Percentiles rank a stretch among this genome's conserved stretches.
phyloP scores from a whole-genome alignment of 2,113 vertebrate genomes.

The Urocolius indicus region DNA sequence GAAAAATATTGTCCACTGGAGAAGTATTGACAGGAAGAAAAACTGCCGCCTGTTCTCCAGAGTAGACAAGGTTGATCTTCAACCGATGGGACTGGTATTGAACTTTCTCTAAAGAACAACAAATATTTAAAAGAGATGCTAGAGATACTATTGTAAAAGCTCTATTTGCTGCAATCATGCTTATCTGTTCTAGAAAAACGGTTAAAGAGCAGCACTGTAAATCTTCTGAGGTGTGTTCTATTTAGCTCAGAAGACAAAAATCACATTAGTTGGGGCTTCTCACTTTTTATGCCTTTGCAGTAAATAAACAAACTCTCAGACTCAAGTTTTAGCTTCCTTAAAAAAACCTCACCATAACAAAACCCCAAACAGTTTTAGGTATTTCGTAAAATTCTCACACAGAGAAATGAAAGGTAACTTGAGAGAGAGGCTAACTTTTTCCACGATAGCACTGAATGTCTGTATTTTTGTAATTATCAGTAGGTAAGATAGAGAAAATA shows the following conservation, averaged over 20 bases:
- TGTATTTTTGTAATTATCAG: neutral
- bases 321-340: neutral
- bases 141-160: neutral
- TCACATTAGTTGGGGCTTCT: neutral
- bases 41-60: conserved; percentile 48
- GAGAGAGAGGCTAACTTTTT: neutral
- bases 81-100: conserved; percentile 1
- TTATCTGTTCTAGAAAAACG: neutral
- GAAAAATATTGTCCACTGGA: conserved; percentile 43
- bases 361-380: neutral
- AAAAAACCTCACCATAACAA: neutral
- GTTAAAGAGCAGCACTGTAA: neutral
- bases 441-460: neutral
- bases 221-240: neutral
- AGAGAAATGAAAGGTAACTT: neutral
- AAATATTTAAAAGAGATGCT: neutral
- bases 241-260: neutral
- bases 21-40: conserved; percentile 49
- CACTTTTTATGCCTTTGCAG: neutral
- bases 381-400: neutral
- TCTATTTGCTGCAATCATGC: neutral
- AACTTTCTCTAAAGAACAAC: neutral
- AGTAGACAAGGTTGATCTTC: conserved; percentile 66
- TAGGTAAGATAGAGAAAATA: neutral
- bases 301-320: neutral